Percentiles rank a stretch among this genome's conserved stretches.
phyloP scores from a whole-genome alignment of 1,140 invertebrate species.

The Zaprionus inermis region DNA sequence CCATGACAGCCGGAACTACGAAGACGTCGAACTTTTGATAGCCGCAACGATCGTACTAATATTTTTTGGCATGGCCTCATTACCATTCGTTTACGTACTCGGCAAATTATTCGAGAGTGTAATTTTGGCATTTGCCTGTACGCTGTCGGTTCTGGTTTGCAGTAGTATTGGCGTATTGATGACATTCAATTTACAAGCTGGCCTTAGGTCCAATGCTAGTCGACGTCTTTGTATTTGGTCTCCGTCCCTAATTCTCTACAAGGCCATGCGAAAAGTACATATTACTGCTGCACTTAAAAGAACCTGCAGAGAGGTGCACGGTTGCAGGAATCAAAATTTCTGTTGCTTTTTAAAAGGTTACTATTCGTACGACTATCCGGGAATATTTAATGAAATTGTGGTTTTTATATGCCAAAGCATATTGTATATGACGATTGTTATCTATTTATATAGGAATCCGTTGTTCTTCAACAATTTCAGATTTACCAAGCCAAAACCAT shows the following conservation, averaged over 20 bases:
- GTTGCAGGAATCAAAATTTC: background rate
- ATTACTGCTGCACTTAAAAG: conserved; percentile 4
- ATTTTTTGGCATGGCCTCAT: conserved; percentile 4
- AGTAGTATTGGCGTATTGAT: conserved; percentile 3
- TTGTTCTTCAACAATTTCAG: background rate
- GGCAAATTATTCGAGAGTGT: background rate
- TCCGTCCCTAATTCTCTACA: conserved; percentile 4
- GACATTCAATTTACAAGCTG: background rate
- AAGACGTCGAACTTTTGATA: too few species aligned
- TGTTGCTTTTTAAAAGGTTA: background rate
- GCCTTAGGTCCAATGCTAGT: background rate
- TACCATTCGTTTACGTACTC: conserved; percentile 18
- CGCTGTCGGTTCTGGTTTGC: background rate
- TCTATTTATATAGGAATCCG: background rate
- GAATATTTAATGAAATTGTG: background rate
- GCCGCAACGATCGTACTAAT: background rate
- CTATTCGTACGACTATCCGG: background rate
- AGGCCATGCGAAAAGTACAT: background rate
- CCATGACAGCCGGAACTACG: background rate
- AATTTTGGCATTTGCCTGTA: conserved; percentile 4
- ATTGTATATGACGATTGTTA: background rate
- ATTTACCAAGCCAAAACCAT: background rate
- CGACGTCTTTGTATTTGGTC: conserved; percentile 7
- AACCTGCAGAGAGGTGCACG: background rate
- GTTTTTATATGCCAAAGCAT: background rate